phyloP scores from a whole-genome alignment of 30 jellyfish, hydroid and myxozoan species.

The Aurelia aurita complex sp. Pacific region DNA sequence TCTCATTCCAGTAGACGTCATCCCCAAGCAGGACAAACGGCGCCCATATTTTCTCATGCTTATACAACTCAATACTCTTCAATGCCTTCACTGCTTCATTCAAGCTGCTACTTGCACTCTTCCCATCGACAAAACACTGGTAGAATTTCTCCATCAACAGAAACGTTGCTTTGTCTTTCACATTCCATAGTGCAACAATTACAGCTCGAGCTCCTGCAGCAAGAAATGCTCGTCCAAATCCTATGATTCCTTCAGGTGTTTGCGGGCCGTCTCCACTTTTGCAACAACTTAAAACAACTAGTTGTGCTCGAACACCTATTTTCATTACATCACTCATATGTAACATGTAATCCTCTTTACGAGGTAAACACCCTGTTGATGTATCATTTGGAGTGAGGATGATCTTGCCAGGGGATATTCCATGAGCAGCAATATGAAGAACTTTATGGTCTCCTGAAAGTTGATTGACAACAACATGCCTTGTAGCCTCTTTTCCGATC shows the following conservation, averaged over 20 bases:
- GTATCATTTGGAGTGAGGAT: not conserved
- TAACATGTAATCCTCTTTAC: not conserved
- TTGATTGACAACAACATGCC: not conserved
- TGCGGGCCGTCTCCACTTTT: not conserved
- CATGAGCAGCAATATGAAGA: constrained; percentile 1
- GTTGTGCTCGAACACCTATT: not conserved
- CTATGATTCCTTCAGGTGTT: constrained; percentile 2
- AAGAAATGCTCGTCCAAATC: constrained; percentile 5
- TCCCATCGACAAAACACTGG: not conserved
- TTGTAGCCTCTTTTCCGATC: not conserved
- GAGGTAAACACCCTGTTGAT: not conserved
- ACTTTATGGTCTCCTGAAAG: not conserved
- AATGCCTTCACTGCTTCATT: too few species aligned
- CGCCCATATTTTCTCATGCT: too few species aligned
- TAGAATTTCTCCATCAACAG: not conserved
- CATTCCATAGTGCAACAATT: not conserved
- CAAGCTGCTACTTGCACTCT: too few species aligned
- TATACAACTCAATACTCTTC: too few species aligned
- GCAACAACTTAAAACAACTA: constrained; percentile 1
- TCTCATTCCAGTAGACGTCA: too few species aligned
- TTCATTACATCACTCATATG: not conserved
- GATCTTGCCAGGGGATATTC: not conserved
- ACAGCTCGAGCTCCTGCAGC: constrained; percentile 11
- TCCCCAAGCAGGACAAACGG: too few species aligned
- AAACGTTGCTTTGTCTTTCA: not conserved